These are phyloP conservation scores for Motacilla tschutschensis DNA, from an alignment of 2,113 vertebrate species.

Conservation along the genomic window DNA sequence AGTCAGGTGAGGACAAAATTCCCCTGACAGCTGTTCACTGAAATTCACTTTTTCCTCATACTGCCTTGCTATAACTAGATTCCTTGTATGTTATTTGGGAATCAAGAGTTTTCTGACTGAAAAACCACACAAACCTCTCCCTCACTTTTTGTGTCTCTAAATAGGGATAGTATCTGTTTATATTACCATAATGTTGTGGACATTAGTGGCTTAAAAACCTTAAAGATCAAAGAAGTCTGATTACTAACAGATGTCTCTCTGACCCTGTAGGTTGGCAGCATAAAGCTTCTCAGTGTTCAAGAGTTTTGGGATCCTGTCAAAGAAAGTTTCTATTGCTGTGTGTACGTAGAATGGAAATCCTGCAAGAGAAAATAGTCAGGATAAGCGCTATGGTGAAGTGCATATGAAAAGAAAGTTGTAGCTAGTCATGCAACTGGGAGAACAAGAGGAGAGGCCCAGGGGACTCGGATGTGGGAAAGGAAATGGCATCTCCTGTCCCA, in stretches of 20 bases:
- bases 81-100: not conserved
- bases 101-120: not conserved
- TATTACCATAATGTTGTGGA: not conserved
- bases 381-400: not conserved
- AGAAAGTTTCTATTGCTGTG: not conserved
- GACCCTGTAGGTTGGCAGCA: not conserved
- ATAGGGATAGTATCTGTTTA: not conserved
- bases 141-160: not conserved
- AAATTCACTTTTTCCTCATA: not conserved
- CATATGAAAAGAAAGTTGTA: not conserved
- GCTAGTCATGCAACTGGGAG: not conserved
- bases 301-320: not conserved
- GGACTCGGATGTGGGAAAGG: not conserved
- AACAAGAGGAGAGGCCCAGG: not conserved
- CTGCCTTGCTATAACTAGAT: not conserved
- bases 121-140: not conserved
- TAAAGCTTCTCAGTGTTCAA: not conserved
- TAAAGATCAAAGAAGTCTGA: not conserved
- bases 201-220: not conserved
- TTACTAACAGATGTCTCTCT: not conserved
- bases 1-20: not conserved
- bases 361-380: not conserved
- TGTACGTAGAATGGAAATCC: not conserved
- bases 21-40: not conserved
- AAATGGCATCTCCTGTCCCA: not conserved